Evolutionary conservation across 2,888 invertebrate genomes (phyloP), one percentile per base, ranked within the genome.

Genomic region (Netelia virgata): DNA sequence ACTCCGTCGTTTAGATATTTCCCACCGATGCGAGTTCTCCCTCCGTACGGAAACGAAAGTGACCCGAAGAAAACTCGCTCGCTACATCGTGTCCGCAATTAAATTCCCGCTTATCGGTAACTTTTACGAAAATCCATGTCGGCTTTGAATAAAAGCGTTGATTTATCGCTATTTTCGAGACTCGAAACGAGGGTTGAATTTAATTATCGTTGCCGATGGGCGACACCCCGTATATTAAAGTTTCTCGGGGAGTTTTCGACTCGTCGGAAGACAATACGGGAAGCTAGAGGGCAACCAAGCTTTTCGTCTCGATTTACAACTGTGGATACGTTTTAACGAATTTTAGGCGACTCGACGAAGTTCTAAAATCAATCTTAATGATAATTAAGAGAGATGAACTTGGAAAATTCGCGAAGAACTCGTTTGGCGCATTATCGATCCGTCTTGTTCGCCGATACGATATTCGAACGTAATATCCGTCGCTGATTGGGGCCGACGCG

Each of bases 401-500:
- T 36, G 36, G 36, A 36, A 6, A 36, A 36, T 36, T 36, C 36
- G 36, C 36, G 36, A 64, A 64, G 50, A 64, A 74, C 47, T 14
- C 47, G 47, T 72, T 83, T 64, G 50, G 43, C 66, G 41, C 50
- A 11, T 75, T 79, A 89, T 89, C 87, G 86, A 89, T 87, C 86
- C 53, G 59, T 76, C 79, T 77, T 80, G 66, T 86, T 83, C 75
- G 82, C 82, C 84, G 84, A 88, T 87, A 84, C 77, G 86, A 88
- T 88, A 87, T 90, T 87, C 87, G 85, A 89, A 88, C 87, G 84
- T 88, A 90, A 90, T 90, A 91, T 89, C 84, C 64, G 36, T 87
- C 86, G 89, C 89, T 91, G 91, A 92, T 91, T 91, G 90, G 91
- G 90, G 90, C 90, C 90, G 90, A 88, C 89, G 88, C 88, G 87